Evolutionary conservation across 2,888 invertebrate genomes (phyloP), one percentile per base, ranked within the genome.

Genomic region (Andrena dorsata): DNA sequence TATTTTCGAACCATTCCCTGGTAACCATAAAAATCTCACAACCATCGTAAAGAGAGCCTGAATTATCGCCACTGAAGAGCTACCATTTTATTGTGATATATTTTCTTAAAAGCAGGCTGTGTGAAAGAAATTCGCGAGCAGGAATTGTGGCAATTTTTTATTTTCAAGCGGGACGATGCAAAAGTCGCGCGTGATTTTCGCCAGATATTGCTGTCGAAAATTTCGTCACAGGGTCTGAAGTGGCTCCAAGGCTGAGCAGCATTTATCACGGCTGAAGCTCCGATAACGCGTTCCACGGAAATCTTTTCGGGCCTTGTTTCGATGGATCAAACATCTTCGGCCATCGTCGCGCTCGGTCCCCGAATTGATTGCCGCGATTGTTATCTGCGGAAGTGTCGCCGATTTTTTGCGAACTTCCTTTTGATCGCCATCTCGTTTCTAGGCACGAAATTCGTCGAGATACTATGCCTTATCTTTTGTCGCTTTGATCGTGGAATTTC

Each of bases 161-260:
- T 58, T 32, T 20, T 13, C 41, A 53, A 53, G 35, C 2, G 26
- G 23, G 2, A 13, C 56, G 65, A 64, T 65, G 20, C 58, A 32
- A 41, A 65, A 56, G 56, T 60, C 58, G 58, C 65, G n/a, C 63
- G 28, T 58, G 51, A 69, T 64, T 68, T 76, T 49, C n/a, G 61
- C 28, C 76, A 23, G 73, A 81, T 77, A 73, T 53, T 60, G 58
- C 26, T 60, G 71, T 16, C 26, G 74, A 78, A 56, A 49, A 53
- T 82, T 82, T 82, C 78, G 61, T 79, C 78, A 79, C 16, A n/a
- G 53, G 23, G 66, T 64, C 66, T 56, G 61, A 41, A 74, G 23
- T 41, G 30, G n/a, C 69, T 13, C 30, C 78, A 63, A 73, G 74
- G 78, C 63, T 35, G 70, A 51, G 51, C 26, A 49, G 41, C 58